Conservation (phyloP, 2,113 vertebrate genomes). For the Sylvilagus bachmani region DNA sequence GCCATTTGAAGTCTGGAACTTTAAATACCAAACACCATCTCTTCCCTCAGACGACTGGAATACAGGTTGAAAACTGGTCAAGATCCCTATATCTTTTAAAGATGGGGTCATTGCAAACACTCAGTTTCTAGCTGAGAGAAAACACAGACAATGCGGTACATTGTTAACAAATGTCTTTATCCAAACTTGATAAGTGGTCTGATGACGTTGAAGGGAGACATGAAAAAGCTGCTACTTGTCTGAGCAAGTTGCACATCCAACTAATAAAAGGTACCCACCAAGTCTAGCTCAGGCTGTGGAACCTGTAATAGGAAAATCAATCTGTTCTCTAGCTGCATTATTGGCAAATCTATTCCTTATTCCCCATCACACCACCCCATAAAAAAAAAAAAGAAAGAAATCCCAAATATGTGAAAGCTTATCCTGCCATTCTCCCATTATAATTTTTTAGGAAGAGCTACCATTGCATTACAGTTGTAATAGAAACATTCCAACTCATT, state of each 20-base stretch:
- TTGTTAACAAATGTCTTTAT: slow-evolving; percentile 77
- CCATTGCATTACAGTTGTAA: not conserved
- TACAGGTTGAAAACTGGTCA: slow-evolving; percentile 64
- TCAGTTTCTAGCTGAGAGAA: slow-evolving; percentile 47
- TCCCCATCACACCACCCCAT: not conserved
- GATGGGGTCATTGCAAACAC: slow-evolving; percentile 43
- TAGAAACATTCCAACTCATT: slow-evolving; percentile 6
- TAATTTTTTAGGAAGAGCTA: slow-evolving; percentile 38
- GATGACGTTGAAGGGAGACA: slow-evolving; percentile 65
- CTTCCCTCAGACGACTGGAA: slow-evolving; percentile 49
- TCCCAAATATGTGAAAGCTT: not conserved
- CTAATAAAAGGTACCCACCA: not conserved
- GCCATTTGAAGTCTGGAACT: not conserved
- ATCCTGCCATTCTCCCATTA: not conserved
- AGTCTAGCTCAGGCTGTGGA: slow-evolving; percentile 51
- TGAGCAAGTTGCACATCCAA: slow-evolving; percentile 41
- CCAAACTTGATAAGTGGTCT: slow-evolving; percentile 72
- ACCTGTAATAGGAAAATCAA: not conserved
- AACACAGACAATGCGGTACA: slow-evolving; percentile 62
- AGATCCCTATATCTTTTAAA: slow-evolving; percentile 62
- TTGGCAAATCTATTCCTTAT: not conserved
- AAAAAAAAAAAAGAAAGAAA: not conserved
- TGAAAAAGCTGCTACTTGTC: slow-evolving; percentile 69
- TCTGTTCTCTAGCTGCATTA: not conserved
- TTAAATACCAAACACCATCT: slow-evolving; percentile 29